Percentiles rank a stretch among this genome's conserved stretches.
phyloP scores from a whole-genome alignment of 2,888 invertebrate species.

The Heliconius ethilla region DNA sequence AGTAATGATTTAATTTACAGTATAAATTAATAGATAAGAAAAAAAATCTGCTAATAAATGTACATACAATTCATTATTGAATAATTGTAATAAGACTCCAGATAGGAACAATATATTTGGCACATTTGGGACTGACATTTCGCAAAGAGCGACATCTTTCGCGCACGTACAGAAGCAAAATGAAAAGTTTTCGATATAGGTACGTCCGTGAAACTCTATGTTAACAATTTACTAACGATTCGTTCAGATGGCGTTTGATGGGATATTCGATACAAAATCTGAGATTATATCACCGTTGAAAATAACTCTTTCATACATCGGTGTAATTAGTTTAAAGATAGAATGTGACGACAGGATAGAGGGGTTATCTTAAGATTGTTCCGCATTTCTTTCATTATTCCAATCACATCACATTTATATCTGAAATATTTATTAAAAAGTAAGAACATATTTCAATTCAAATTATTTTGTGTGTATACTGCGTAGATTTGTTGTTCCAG shows the following conservation, averaged over 20 bases:
- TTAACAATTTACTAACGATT: background rate
- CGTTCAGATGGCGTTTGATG: background rate
- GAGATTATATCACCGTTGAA: background rate
- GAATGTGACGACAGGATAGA: constrained; percentile 1
- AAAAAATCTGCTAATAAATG: background rate
- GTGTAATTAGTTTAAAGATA: constrained; percentile 10
- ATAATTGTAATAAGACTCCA: background rate
- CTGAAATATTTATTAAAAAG: too few relatives aligned
- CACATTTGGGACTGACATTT: background rate
- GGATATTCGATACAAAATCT: background rate
- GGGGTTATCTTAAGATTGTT: constrained; percentile 6
- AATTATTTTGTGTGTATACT: too few relatives aligned
- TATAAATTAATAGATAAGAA: background rate
- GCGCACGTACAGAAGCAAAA: background rate
- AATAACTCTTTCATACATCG: background rate
- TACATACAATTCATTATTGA: background rate
- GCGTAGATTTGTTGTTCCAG: too few relatives aligned
- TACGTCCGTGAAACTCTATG: background rate
- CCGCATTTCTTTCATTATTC: background rate
- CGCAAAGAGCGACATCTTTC: constrained; percentile 12
- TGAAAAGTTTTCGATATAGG: background rate
- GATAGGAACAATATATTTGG: background rate
- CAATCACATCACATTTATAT: background rate
- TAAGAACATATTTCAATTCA: too few relatives aligned
- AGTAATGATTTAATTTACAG: constrained; percentile 26